phyloP scores from a whole-genome alignment of 2,888 invertebrate species.

The Synergus umbraculus region DNA sequence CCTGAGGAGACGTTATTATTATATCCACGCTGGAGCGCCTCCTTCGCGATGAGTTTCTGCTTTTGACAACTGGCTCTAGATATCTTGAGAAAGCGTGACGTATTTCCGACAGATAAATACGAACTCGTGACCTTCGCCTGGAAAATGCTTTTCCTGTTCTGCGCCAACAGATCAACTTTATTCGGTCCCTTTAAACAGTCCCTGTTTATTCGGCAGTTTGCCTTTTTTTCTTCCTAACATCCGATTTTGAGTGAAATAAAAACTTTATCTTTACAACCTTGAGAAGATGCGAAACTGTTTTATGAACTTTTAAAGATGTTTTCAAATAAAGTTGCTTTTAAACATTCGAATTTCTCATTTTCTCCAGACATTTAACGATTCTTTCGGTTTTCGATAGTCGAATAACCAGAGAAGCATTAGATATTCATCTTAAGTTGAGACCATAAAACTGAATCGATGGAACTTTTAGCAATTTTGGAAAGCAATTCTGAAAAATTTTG shows the following conservation, averaged over 20 bases:
- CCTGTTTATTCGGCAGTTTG: background rate
- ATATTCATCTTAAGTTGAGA: constrained; percentile 23
- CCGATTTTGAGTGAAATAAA: background rate
- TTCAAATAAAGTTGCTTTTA: background rate
- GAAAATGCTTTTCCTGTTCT: background rate
- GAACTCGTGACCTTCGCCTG: constrained; percentile 13
- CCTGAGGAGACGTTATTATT: constrained; percentile 68
- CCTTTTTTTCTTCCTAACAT: no score
- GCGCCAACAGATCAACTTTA: background rate
- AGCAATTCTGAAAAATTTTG: background rate
- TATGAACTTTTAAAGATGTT: background rate
- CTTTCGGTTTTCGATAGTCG: constrained; percentile 45
- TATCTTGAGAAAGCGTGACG: constrained; percentile 35
- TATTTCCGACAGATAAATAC: constrained; percentile 40
- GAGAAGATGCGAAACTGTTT: background rate
- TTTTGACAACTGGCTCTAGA: constrained; percentile 38
- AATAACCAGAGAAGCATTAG: constrained; percentile 20
- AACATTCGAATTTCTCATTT: background rate
- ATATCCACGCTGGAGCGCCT: constrained; percentile 64
- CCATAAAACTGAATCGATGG: constrained; percentile 20
- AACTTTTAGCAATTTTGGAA: background rate
- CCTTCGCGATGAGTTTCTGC: constrained; percentile 63
- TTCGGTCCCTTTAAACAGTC: no score
- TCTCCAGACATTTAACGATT: constrained; percentile 35
- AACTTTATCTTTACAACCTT: background rate